Conservation (phyloP, 2,113 vertebrate genomes). For the Phylloscopus trochiloides region DNA sequence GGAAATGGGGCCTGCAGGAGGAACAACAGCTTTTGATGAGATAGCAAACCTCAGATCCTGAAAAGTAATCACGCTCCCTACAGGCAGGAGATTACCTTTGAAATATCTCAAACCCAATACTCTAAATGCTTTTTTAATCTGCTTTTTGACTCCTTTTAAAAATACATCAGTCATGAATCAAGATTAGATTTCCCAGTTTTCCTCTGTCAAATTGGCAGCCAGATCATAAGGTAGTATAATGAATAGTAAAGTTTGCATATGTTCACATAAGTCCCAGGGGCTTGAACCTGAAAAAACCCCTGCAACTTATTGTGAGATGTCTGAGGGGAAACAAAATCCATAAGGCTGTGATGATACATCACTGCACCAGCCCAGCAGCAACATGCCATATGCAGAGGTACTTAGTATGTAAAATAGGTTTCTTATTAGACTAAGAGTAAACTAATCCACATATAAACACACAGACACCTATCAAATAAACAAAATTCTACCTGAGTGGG, state of each 20-base stretch:
- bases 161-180: neutral
- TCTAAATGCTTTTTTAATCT: neutral
- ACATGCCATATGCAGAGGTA: neutral
- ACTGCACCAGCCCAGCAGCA: neutral
- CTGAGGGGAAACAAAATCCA: neutral
- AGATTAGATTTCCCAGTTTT: neutral
- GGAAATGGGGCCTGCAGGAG: neutral
- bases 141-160: neutral
- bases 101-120: neutral
- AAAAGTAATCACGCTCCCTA: neutral
- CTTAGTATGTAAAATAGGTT: neutral
- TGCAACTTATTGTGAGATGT: neutral
- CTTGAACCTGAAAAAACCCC: neutral
- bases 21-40: neutral
- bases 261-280: neutral
- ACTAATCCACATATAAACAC: neutral
- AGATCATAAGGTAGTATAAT: neutral
- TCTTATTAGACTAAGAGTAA: neutral
- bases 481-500: neutral
- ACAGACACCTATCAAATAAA: neutral
- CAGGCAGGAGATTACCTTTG: neutral
- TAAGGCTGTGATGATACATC: neutral
- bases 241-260: neutral
- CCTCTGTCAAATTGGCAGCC: neutral
- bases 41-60: neutral